Base-by-base conservation (phyloP, 2,113 vertebrate genomes). In the Aptenodytes forsteri region DNA sequence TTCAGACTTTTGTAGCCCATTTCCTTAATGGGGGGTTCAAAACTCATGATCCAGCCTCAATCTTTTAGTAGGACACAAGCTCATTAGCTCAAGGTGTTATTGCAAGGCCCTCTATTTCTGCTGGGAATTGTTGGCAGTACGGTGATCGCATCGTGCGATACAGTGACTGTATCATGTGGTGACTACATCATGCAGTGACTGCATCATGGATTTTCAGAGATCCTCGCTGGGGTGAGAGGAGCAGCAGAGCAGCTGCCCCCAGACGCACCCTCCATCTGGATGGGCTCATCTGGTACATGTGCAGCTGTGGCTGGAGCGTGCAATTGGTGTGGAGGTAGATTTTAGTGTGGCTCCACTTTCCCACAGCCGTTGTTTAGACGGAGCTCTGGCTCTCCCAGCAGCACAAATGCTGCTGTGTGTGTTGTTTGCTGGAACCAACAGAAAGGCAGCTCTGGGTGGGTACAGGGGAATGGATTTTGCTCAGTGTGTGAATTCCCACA, bases 381-480 rank as follows among this genome's bases (percentile, higher is more conserved):
- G 38, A 73, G 54, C 30, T 65, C 2, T 0, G 1, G 67, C 86
- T 71, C 88, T 94, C 88, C 88, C 72, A 26, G 69, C 36, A 86
- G 86, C 55, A 10, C 59, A 25, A 58, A 40, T 19, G n/a, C 23
- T 0, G 0, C 44, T 7, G 26, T 4, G 4, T 52, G 49, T 42
- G 38, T 75, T 5, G 2, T 54, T 40, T 27, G 32, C 80, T 75
- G 88, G 88, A 84, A 78, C 83, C n/a, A 55, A 16, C 10, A 52
- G 30, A 65, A 96, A 87, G 64, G 73, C 87, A 70, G 75, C 49
- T 54, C 84, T 62, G 85, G 54, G 36, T 1, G n/a, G 64, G 22
- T 46, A 44, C 29, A 44, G 56, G 66, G 92, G 92, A 96, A 92
- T 85, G 79, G 89, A 95, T 97, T 96, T 93, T 95, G 42, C 91